A percentile compares a stretch with the other conserved stretches of the same genome.
These are phyloP conservation scores for Bufo bufo DNA, from an alignment of 2,113 vertebrate species.

Conservation along the genomic window DNA sequence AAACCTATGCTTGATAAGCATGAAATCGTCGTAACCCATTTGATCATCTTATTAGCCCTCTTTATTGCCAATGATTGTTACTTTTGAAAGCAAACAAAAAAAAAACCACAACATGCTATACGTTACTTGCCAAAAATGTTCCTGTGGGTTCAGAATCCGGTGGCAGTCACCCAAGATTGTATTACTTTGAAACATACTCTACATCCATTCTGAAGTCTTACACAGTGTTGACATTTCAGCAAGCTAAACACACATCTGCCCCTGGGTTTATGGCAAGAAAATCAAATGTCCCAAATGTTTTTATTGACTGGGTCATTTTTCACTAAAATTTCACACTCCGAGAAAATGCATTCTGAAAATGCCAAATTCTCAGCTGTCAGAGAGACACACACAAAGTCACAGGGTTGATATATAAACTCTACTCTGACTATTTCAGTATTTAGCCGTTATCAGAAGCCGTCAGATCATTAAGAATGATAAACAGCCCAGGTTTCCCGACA, in stretches of 20 bases:
- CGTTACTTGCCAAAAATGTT: slow-evolving; percentile 44
- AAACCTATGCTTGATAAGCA: slow-evolving; percentile 16
- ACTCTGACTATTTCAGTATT: slow-evolving; percentile 51
- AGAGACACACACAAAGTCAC: slow-evolving; percentile 18
- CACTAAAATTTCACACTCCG: slow-evolving; percentile 51
- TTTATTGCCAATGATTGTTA: slow-evolving; percentile 41
- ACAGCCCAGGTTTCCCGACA: slow-evolving; percentile 42
- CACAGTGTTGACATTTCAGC: slow-evolving; percentile 56
- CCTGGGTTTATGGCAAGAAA: slow-evolving; percentile 55
- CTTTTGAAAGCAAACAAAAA: slow-evolving; percentile 11
- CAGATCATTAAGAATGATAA: slow-evolving; percentile 57
- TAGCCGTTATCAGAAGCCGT: slow-evolving; percentile 51
- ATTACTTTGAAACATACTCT: slow-evolving; percentile 54
- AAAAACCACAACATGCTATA: background rate
- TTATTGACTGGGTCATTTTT: slow-evolving; percentile 59
- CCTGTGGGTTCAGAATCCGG: slow-evolving; percentile 35
- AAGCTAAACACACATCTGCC: slow-evolving; percentile 54
- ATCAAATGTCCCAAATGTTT: slow-evolving; percentile 60
- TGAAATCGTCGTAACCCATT: slow-evolving; percentile 19
- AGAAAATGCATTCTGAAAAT: slow-evolving; percentile 48
- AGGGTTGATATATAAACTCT: slow-evolving; percentile 43
- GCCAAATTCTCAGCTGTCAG: slow-evolving; percentile 48
- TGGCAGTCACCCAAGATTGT: slow-evolving; percentile 56
- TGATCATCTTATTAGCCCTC: slow-evolving; percentile 41
- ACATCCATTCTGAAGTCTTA: slow-evolving; percentile 50